Conservation (phyloP, 2,888 invertebrate species). For the Oeneis ivallda region DNA sequence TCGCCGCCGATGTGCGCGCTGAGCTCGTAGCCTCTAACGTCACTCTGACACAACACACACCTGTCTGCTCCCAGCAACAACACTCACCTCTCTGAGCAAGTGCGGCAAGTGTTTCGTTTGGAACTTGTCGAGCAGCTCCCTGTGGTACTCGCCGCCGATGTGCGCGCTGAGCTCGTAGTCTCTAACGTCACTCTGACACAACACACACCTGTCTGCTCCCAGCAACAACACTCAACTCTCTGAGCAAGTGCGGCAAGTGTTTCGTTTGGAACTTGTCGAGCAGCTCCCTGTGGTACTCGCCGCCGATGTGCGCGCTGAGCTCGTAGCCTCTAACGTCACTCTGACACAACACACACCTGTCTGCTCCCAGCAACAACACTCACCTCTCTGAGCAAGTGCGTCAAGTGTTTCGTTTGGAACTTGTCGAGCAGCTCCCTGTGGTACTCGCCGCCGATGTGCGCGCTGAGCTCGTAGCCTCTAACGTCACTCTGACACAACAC, state of each 20-base stretch:
- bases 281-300: not conserved
- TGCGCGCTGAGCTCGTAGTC: not conserved
- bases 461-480: not conserved
- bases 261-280: not conserved
- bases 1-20: constrained; percentile 29
- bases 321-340: not conserved
- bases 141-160: not conserved
- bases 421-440: not conserved
- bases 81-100: not conserved
- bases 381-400: not conserved
- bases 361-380: not conserved
- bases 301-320: not conserved
- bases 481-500: not conserved
- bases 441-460: not conserved
- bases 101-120: not conserved
- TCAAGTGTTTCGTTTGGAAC: not conserved
- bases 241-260: not conserved
- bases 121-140: not conserved
- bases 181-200: not conserved
- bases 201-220: too few species aligned
- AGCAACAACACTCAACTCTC: not conserved
- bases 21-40: constrained; percentile 32
- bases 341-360: not conserved
- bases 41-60: constrained; percentile 38
- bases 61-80: not conserved